Conservation (phyloP, 2,113 vertebrate species). For the Leucosticte australis region DNA sequence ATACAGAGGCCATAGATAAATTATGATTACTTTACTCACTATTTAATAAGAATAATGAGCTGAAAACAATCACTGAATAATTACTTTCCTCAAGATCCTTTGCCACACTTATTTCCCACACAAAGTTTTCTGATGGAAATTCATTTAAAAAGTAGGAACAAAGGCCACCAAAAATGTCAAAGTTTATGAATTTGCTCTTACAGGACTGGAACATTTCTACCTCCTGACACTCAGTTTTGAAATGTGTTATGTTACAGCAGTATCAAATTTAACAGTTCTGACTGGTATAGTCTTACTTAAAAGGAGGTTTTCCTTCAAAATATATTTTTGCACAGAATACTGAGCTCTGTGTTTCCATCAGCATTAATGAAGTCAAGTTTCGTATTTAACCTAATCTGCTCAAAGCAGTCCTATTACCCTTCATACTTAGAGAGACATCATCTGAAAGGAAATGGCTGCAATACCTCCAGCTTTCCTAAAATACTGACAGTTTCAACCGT, state of each 20-base stretch:
- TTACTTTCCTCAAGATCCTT: background rate
- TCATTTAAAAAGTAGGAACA: background rate
- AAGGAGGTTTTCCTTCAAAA: background rate
- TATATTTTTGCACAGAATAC: background rate
- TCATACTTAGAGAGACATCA: constrained; percentile 6
- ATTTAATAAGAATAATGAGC: constrained; percentile 3
- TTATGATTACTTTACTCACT: background rate
- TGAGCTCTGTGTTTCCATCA: constrained; percentile 7
- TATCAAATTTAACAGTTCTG: constrained; percentile 9
- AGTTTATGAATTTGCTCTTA: background rate
- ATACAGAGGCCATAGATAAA: background rate
- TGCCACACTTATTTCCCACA: background rate
- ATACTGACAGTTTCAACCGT: constrained; percentile 55
- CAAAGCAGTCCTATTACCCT: background rate
- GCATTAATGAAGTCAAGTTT: background rate
- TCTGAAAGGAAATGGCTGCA: constrained; percentile 65
- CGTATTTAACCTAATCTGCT: constrained; percentile 30
- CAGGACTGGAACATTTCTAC: constrained; percentile 1
- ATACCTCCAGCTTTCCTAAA: constrained; percentile 49
- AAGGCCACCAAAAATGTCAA: background rate
- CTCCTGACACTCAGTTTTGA: constrained; percentile 10
- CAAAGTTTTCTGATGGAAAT: background rate
- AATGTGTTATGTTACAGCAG: constrained; percentile 7
- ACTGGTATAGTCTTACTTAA: background rate
- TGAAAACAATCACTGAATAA: background rate